Evolutionary conservation across 2,797 vertebrate genomes (phyloP).

Genomic region (Sebastes trivittatus): DNA sequence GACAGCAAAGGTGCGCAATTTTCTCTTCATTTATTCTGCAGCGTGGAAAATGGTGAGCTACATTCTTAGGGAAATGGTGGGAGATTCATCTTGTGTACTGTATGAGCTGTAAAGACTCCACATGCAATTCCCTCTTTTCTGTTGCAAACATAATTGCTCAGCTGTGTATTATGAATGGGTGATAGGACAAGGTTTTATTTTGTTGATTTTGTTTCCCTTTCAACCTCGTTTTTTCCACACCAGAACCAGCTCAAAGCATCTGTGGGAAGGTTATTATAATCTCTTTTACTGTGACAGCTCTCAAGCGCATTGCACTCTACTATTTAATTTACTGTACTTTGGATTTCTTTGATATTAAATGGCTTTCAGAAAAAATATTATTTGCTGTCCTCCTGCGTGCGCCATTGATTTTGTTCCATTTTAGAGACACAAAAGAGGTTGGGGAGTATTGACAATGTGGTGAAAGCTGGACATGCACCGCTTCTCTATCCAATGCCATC

Average conservation of each 20-base stretch:
- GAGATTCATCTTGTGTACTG: constrained; percentile 7
- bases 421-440: constrained; percentile 36
- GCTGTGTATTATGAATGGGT: constrained; percentile 44
- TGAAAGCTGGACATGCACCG: constrained; percentile 34
- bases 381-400: constrained; percentile 36
- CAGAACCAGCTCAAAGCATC: constrained; percentile 29
- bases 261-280: constrained; percentile 40
- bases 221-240: constrained; percentile 2
- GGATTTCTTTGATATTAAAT: constrained; percentile 70
- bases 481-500: constrained; percentile 44
- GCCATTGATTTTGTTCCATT: constrained; percentile 68
- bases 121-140: constrained; percentile 43
- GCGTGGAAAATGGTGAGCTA: constrained; percentile 60
- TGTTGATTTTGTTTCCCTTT: constrained; percentile 45
- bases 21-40: constrained; percentile 75
- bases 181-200: constrained; percentile 38
- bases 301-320: constrained; percentile 62
- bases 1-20: constrained; percentile 75
- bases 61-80: constrained; percentile 38
- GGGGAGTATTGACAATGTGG: constrained; percentile 43
- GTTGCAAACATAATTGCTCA: constrained; percentile 53
- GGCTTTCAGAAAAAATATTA: constrained; percentile 54
- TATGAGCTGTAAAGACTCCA: constrained; percentile 27
- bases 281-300: constrained; percentile 43
- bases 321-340: constrained; percentile 58